Percentiles rank a stretch among this genome's conserved stretches.
Conservation (phyloP, 37 sponge, comb jelly and placozoan species). For the Ianthella basta region DNA sequence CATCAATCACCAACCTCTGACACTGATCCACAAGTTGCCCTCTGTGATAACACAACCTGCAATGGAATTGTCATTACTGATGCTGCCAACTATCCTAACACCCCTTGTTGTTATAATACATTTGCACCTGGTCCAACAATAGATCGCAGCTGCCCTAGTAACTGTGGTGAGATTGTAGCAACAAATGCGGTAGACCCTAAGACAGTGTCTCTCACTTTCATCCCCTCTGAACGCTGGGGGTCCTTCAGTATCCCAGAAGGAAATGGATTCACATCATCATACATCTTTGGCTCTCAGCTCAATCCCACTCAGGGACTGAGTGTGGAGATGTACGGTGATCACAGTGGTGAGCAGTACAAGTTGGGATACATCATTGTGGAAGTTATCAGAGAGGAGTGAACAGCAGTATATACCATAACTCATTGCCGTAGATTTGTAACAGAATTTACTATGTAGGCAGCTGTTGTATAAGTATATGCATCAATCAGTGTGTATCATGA, state of each 20-base stretch:
- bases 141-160: neutral
- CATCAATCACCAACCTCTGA: constrained; percentile 20
- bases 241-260: neutral
- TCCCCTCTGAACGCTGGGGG: neutral
- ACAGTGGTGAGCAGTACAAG: neutral
- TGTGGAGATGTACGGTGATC: neutral
- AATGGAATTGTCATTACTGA: constrained; percentile 2
- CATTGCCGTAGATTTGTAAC: too few species aligned
- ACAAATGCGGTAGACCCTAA: neutral
- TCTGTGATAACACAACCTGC: constrained; percentile 20
- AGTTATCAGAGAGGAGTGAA: neutral
- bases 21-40: neutral
- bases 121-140: neutral
- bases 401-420: too few species aligned
- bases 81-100: neutral
- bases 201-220: neutral
- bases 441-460: too few species aligned
- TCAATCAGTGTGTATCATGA: too few species aligned
- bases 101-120: neutral
- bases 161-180: neutral
- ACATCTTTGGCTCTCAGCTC: neutral
- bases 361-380: constrained; percentile 4
- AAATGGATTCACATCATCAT: constrained; percentile 7
- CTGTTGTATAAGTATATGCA: too few species aligned
- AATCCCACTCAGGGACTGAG: neutral